These are phyloP conservation scores for Gobio gobio DNA, from an alignment of 2,113 vertebrate genomes.

Conservation along the genomic window DNA sequence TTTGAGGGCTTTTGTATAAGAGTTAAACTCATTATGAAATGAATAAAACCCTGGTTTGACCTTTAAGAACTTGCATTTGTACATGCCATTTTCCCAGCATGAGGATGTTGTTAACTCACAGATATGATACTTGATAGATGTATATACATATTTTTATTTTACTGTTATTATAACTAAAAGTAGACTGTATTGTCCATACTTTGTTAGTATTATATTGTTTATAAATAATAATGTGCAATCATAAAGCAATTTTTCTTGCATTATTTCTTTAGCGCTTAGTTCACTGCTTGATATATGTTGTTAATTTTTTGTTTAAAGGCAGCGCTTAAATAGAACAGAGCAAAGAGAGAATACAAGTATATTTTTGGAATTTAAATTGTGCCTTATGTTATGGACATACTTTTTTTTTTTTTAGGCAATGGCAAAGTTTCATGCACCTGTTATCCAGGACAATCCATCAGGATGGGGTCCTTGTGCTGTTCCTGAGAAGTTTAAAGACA, in stretches of 20 bases:
- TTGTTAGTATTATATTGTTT: not conserved
- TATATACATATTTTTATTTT: not conserved
- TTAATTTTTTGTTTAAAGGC: not conserved
- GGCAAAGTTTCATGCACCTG: conserved; percentile 94
- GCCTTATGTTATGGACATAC: not conserved
- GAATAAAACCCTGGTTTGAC: too few species aligned
- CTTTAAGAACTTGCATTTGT: too few species aligned
- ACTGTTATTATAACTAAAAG: not conserved
- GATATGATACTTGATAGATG: too few species aligned
- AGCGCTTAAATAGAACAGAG: not conserved
- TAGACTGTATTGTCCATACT: not conserved
- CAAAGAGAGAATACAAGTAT: not conserved
- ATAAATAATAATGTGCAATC: not conserved
- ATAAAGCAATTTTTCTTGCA: not conserved
- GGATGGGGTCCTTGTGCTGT: conserved; percentile 98
- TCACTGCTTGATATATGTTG: not conserved
- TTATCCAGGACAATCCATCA: conserved; percentile 96
- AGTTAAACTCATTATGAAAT: too few species aligned
- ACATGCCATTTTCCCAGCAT: too few species aligned
- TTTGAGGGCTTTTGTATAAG: too few species aligned
- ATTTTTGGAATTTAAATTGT: not conserved
- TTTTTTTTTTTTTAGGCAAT: conserved; percentile 72
- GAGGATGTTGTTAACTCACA: too few species aligned
- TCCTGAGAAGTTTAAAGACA: conserved; percentile 96
- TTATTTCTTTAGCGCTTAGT: not conserved